These are phyloP conservation scores for Macrobrachium nipponense DNA, from an alignment of 1,140 invertebrate genomes.

Conservation along the genomic window DNA sequence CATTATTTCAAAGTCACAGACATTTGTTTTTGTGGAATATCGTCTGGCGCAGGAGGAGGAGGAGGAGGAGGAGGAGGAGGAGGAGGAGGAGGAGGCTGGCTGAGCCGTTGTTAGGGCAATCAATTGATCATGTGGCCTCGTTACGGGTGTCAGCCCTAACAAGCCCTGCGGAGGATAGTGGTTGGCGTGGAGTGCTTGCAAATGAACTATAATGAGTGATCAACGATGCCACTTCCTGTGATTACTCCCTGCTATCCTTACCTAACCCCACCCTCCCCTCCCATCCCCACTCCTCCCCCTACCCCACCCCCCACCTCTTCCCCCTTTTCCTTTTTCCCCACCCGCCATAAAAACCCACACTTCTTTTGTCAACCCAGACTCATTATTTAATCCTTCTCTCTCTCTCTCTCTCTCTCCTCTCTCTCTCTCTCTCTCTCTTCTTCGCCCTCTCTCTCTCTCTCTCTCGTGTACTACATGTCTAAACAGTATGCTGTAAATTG, in stretches of 20 bases:
- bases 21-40: too few species aligned
- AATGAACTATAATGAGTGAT: constrained; percentile 53
- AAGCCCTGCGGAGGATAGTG: constrained; percentile 6
- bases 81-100: neutral
- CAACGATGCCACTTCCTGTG: constrained; percentile 38
- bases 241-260: constrained; percentile 17
- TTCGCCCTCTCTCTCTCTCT: neutral
- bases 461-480: neutral
- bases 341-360: neutral
- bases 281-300: neutral
- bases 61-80: neutral
- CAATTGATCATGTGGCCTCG: constrained; percentile 32
- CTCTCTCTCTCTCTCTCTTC: neutral
- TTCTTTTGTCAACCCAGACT: neutral
- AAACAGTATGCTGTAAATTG: neutral
- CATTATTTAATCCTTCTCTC: neutral
- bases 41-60: neutral
- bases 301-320: neutral
- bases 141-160: constrained; percentile 35
- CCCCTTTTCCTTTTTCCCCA: neutral
- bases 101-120: neutral
- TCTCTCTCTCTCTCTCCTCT: neutral
- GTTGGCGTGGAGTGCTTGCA: constrained; percentile 27
- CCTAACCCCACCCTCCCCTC: neutral
- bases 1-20: too few species aligned